These are phyloP conservation scores for Alectura lathami DNA, from an alignment of 2,113 vertebrate genomes.

Conservation along the genomic window DNA sequence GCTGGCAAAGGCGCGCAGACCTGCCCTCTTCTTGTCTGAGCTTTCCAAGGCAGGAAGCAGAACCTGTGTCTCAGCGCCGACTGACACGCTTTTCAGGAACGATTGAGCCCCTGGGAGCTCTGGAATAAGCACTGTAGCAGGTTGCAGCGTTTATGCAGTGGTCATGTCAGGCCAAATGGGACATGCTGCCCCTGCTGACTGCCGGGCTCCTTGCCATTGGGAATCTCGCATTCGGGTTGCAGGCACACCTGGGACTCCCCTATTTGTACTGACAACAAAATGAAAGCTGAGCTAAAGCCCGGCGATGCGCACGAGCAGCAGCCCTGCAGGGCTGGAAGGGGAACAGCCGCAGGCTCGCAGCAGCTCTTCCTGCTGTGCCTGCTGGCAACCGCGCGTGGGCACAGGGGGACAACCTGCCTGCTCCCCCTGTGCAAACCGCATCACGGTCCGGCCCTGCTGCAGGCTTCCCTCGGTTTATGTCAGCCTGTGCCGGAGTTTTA, in stretches of 20 bases:
- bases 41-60: constrained; percentile 2
- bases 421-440: accelerated
- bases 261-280: constrained; percentile 1
- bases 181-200: constrained; percentile 26
- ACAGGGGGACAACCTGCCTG: accelerated
- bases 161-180: constrained; percentile 9
- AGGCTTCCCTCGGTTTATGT: not conserved
- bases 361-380: accelerated
- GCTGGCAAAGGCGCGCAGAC: not conserved
- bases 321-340: not conserved
- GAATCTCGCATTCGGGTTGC: not conserved
- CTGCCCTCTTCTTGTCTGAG: not conserved
- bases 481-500: not conserved
- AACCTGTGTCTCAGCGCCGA: not conserved
- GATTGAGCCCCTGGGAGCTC: constrained; percentile 13
- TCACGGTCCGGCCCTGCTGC: not conserved
- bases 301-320: not conserved
- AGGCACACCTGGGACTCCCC: constrained; percentile 26
- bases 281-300: not conserved
- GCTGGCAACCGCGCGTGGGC: not conserved
- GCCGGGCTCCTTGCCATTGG: constrained; percentile 16
- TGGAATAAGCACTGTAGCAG: not conserved
- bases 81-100: not conserved
- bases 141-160: not conserved
- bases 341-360: not conserved